These are phyloP conservation scores for Stichodactyla mertensii DNA, from an alignment of 64 coral and sea anemone species.

Conservation along the genomic window DNA sequence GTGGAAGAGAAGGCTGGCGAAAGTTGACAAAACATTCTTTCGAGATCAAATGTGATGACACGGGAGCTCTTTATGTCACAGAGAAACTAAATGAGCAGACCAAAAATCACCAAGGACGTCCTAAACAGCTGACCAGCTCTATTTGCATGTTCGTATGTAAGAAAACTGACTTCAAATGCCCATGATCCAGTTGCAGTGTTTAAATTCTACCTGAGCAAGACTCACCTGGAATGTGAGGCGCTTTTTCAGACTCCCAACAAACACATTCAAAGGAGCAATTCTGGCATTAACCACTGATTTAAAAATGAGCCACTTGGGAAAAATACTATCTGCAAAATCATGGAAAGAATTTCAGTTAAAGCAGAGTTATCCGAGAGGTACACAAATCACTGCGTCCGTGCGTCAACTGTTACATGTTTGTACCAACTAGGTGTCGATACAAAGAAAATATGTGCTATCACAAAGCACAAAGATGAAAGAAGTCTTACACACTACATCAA, in stretches of 20 bases:
- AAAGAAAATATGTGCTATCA: no score
- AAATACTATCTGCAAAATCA: conserved; percentile 28
- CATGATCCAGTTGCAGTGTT: conserved; percentile 44
- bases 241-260: conserved; percentile 40
- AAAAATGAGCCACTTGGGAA: conserved; percentile 57
- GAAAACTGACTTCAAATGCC: conserved; percentile 46
- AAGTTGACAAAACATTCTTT: conserved; percentile 24
- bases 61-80: not conserved
- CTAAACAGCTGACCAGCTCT: conserved; percentile 47
- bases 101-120: conserved; percentile 51
- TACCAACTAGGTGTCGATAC: no score
- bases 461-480: no score
- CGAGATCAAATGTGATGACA: conserved; percentile 39
- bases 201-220: conserved; percentile 46
- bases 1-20: conserved; percentile 36
- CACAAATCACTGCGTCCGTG: conserved; percentile 24
- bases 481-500: no score
- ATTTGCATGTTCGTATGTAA: conserved; percentile 44
- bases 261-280: conserved; percentile 14
- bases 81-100: conserved; percentile 52
- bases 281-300: conserved; percentile 18
- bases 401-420: no score
- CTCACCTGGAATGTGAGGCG: conserved; percentile 28
- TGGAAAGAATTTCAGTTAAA: conserved; percentile 48
- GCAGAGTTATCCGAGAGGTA: conserved; percentile 45